Percentiles rank a stretch among this genome's conserved stretches.
Conservation (phyloP, 1,140 invertebrate species). For the Lepidurus apus region DNA sequence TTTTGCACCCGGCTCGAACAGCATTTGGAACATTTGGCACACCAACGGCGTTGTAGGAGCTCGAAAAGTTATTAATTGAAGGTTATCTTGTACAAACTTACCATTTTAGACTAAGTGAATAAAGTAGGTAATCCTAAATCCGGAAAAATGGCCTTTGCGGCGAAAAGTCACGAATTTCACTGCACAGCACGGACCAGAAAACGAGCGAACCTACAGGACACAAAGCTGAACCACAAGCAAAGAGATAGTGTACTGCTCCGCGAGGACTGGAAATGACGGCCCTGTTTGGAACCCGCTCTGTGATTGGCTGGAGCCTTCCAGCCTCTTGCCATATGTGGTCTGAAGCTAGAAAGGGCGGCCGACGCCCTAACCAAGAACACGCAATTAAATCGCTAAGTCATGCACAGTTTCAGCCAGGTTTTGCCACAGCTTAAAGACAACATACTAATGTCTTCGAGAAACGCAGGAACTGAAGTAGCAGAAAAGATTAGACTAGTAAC, state of each 20-base stretch:
- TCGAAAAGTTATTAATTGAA: too few relatives aligned
- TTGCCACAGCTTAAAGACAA: background rate
- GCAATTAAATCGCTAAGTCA: background rate
- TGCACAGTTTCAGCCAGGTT: background rate
- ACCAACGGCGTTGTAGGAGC: too few relatives aligned
- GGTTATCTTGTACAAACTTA: background rate
- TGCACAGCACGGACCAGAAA: background rate
- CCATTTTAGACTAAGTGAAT: background rate
- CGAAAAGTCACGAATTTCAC: slow-evolving; percentile 18
- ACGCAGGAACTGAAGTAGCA: background rate
- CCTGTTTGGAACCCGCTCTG: background rate
- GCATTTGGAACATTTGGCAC: too few relatives aligned
- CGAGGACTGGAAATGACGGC: background rate
- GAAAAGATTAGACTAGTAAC: background rate
- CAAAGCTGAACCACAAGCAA: background rate
- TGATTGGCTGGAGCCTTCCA: background rate
- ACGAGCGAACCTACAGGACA: background rate
- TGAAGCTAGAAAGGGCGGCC: slow-evolving; percentile 2
- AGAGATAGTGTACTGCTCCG: background rate
- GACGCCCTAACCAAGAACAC: background rate
- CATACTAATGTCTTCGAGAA: background rate
- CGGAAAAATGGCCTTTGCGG: background rate
- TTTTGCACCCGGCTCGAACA: too few relatives aligned
- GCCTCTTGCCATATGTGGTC: slow-evolving; percentile 17
- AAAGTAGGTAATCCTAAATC: background rate